Evolutionary conservation across 2,888 invertebrate species (phyloP), one percentile per base, ranked within the genome.

Genomic region (Athrips mouffetella): DNA sequence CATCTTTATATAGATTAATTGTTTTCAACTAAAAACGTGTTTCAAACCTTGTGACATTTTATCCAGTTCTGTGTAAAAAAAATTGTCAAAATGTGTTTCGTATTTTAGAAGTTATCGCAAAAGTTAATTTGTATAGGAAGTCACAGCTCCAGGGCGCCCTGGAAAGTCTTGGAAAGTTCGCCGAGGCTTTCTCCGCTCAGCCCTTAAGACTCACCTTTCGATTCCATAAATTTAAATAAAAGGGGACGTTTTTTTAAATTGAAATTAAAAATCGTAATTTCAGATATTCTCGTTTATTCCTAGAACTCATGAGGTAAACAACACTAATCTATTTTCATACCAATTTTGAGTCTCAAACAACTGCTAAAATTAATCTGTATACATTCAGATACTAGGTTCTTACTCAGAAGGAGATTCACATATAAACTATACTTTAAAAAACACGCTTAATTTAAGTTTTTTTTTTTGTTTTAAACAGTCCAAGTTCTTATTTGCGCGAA

Each of bases 221-320:
- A 18, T 20, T 10, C 2, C 8, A 10, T 3, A 18, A 20, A n/a
- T 18, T 18, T 7, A 35, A 35, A 35, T 20, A 74, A 74, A 65
- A 65, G 76, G 77, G 76, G 60, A 10, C 46, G 45, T 45, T 51
- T 62, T 59, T 49, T 46, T 59, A n/a, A n/a, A n/a, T n/a, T n/a
- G n/a, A n/a, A n/a, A n/a, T n/a, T n/a, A n/a, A n/a, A n/a, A n/a
- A n/a, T n/a, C n/a, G n/a, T n/a, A n/a, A n/a, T n/a, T 70, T 77
- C 73, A 76, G 74, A 84, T 83, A 83, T 76, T 84, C 75, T 81
- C 69, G 73, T 86, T 87, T 87, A 77, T 88, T 82, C 77, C 87
- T 88, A 88, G 77, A 86, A 84, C 78, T 85, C 86, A 86, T 88
- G 87, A 88, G 87, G 87, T 87, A 88, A 87, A 86, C 84, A 85